These are phyloP conservation scores for Pristionchus fissidentatus DNA, from an alignment of 2,888 invertebrate genomes.

Conservation along the genomic window DNA sequence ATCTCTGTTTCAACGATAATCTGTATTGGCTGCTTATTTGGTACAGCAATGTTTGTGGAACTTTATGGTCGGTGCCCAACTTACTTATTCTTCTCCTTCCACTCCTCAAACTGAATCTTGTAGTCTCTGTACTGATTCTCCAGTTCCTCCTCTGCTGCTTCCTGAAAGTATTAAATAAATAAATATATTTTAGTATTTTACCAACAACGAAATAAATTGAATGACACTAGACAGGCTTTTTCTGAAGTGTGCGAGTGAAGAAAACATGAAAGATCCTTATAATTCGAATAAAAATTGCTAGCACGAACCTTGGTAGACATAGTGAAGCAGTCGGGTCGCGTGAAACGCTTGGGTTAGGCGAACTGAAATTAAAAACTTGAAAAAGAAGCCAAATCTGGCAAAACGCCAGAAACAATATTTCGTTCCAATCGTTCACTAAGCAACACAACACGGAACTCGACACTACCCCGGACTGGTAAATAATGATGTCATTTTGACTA, in stretches of 20 bases:
- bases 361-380: slow-evolving; percentile 3
- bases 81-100: slow-evolving; percentile 73
- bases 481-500: slow-evolving; percentile 11
- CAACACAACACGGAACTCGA: not conserved
- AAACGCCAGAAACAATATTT: not conserved
- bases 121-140: slow-evolving; percentile 74
- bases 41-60: no score
- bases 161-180: not conserved
- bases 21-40: no score
- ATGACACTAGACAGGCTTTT: not conserved
- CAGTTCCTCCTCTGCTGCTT: slow-evolving; percentile 69
- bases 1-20: no score
- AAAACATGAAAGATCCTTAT: not conserved
- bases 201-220: not conserved
- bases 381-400: not conserved
- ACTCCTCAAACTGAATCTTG: slow-evolving; percentile 71
- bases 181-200: not conserved
- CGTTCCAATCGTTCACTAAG: not conserved
- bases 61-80: slow-evolving; percentile 27
- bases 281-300: not conserved
- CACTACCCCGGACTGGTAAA: not conserved
- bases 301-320: slow-evolving; percentile 1
- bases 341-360: not conserved
- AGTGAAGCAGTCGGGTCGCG: not conserved
- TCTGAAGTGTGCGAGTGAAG: not conserved